A percentile compares a stretch with the other conserved stretches of the same genome.
Evolutionary conservation across 2,888 invertebrate species (phyloP).

Genomic region (Drosophila infuscata): DNA sequence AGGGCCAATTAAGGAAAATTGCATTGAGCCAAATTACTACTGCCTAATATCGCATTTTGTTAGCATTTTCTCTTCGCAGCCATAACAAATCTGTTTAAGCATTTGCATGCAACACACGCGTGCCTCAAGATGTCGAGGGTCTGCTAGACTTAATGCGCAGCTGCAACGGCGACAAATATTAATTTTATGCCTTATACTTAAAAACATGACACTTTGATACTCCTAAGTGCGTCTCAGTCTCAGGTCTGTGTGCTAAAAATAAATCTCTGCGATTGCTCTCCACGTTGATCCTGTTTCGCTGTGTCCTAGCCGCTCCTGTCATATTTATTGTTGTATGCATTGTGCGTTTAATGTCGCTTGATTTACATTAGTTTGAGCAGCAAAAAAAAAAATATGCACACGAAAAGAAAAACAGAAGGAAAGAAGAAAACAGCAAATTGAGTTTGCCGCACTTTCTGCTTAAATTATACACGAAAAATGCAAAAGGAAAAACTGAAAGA

Average conservation of each 20-base stretch:
- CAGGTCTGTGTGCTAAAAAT: slow-evolving; percentile 22
- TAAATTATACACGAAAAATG: slow-evolving; percentile 32
- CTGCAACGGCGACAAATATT: slow-evolving; percentile 58
- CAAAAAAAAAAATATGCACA: slow-evolving; percentile 26
- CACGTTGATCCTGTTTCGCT: slow-evolving; percentile 35
- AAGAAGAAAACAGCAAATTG: slow-evolving; percentile 54
- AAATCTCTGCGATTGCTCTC: slow-evolving; percentile 34
- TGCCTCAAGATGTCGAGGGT: slow-evolving; percentile 2
- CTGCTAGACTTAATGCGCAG: slow-evolving; percentile 34
- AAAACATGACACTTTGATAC: slow-evolving; percentile 10
- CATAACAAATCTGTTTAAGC: slow-evolving; percentile 29
- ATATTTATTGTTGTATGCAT: slow-evolving; percentile 68
- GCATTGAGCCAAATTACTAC: background rate
- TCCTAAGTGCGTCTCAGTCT: background rate
- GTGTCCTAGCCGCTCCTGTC: slow-evolving; percentile 23
- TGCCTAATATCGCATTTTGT: background rate
- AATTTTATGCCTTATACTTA: slow-evolving; percentile 47
- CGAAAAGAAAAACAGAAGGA: slow-evolving; percentile 15
- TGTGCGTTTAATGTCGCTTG: slow-evolving; percentile 73
- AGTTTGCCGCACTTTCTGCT: slow-evolving; percentile 54
- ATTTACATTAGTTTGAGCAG: slow-evolving; percentile 71
- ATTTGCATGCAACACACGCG: slow-evolving; percentile 27
- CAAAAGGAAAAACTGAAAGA: slow-evolving; percentile 8
- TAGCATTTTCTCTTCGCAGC: slow-evolving; percentile 7
- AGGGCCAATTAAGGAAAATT: background rate